These are phyloP conservation scores for Strix aluco DNA, from an alignment of 2,113 vertebrate species.

Conservation along the genomic window DNA sequence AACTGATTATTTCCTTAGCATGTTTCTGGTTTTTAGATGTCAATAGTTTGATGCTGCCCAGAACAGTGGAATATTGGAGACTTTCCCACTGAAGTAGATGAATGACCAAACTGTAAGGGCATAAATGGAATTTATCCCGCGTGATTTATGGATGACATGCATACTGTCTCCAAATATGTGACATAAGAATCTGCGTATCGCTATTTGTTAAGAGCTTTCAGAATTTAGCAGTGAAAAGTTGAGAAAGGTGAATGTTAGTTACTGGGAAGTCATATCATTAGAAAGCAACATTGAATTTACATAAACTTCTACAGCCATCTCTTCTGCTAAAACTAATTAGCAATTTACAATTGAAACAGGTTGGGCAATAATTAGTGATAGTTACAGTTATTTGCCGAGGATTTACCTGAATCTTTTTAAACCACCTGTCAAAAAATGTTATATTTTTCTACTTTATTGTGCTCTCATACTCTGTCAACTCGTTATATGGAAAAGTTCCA, in stretches of 20 bases:
- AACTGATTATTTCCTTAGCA: not conserved
- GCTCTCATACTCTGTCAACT: not conserved
- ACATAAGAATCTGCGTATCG: not conserved
- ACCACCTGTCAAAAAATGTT: not conserved
- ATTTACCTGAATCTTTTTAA: not conserved
- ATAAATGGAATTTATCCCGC: not conserved
- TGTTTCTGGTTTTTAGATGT: not conserved
- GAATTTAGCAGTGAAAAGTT: not conserved
- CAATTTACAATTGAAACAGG: not conserved
- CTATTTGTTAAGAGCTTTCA: not conserved
- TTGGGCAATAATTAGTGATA: not conserved
- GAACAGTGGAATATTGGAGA: not conserved
- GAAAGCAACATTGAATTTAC: not conserved
- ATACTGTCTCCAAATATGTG: not conserved
- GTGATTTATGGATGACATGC: not conserved
- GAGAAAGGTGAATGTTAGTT: not conserved
- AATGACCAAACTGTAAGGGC: not conserved
- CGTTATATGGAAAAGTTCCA: not conserved
- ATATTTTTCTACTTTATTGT: not conserved
- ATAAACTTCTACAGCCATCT: not conserved
- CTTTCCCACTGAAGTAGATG: not conserved
- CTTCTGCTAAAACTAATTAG: not conserved
- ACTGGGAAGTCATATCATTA: not conserved
- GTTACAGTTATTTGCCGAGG: not conserved
- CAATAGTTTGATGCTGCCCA: not conserved